A percentile compares a stretch with the other conserved stretches of the same genome.
Conservation (phyloP, 2,888 invertebrate genomes). For the Dolichomitus sp. region DNA sequence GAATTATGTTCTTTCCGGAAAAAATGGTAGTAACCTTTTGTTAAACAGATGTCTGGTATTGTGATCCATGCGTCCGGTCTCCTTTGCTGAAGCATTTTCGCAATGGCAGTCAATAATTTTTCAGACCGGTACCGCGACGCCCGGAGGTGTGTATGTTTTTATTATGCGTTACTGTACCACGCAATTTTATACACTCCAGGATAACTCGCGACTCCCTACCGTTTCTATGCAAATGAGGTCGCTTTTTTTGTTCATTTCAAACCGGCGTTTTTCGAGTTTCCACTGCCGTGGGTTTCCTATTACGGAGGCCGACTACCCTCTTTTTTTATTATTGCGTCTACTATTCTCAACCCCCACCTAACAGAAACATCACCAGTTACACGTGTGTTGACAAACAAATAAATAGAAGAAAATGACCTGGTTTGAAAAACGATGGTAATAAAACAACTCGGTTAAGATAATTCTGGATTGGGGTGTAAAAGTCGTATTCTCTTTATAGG, state of each 20-base stretch:
- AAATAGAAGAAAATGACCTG: neutral
- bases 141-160: constrained; percentile 20
- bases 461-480: neutral
- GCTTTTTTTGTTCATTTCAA: constrained; percentile 1
- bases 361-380: neutral
- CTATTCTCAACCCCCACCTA: neutral
- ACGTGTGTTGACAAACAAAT: neutral
- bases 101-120: constrained; percentile 22
- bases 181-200: constrained; percentile 1
- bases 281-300: neutral
- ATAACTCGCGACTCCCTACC: neutral
- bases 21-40: neutral
- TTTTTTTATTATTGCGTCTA: neutral
- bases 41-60: neutral
- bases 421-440: neutral
- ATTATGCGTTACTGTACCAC: constrained; percentile 19
- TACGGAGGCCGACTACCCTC: neutral
- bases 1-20: neutral
- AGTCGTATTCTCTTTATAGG: neutral
- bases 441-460: neutral
- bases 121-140: neutral
- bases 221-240: constrained; percentile 33
- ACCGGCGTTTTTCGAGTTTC: neutral
- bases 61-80: neutral
- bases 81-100: neutral